Percentiles rank a stretch among this genome's conserved stretches.
phyloP scores from a whole-genome alignment of 2,113 vertebrate genomes.

The Trogon surrucura region DNA sequence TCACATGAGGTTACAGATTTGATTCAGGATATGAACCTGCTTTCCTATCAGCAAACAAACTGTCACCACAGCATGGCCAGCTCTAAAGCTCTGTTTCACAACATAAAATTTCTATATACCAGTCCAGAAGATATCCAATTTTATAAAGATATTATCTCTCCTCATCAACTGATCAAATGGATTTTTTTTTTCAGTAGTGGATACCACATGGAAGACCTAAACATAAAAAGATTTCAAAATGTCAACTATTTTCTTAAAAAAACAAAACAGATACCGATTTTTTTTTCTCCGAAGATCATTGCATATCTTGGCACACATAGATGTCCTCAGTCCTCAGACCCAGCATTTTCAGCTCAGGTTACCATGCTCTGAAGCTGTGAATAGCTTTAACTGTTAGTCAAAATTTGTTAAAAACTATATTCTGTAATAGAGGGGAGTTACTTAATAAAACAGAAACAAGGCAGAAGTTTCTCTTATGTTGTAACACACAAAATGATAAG shows the following conservation, averaged over 20 bases:
- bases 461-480: neutral
- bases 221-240: neutral
- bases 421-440: neutral
- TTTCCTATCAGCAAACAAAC: neutral
- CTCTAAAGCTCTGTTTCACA: neutral
- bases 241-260: neutral
- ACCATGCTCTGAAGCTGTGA: neutral
- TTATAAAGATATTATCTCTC: neutral
- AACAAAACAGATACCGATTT: neutral
- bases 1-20: neutral
- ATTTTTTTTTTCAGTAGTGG: neutral
- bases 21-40: neutral
- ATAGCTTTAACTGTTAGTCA: neutral
- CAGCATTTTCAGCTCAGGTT: neutral
- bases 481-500: neutral
- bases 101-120: neutral
- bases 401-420: neutral
- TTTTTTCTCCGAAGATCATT: neutral
- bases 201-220: neutral
- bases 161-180: rapidly evolving
- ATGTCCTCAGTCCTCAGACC: neutral
- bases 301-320: neutral
- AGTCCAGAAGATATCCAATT: neutral
- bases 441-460: neutral
- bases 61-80: neutral